Evolutionary conservation across 2,888 invertebrate genomes (phyloP).

Genomic region (Ochlodes sylvanus): DNA sequence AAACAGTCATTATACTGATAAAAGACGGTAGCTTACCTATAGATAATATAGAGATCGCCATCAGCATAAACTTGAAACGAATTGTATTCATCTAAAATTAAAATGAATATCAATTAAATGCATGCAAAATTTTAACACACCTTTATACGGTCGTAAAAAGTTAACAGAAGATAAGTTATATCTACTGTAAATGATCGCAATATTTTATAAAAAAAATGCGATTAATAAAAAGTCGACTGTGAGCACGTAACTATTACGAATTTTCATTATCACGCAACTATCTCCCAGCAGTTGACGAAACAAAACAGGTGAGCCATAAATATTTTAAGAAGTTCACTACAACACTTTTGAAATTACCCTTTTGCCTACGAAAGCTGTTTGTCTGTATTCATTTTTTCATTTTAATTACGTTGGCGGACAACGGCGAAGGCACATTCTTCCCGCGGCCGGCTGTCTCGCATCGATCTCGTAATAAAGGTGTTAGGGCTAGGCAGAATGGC

Average conservation of each 20-base stretch:
- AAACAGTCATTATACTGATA: too few relatives aligned
- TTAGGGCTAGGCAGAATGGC: slow-evolving; percentile 63
- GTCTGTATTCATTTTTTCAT: slow-evolving; percentile 49
- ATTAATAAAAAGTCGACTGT: slow-evolving; percentile 21
- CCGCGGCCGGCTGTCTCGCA: slow-evolving; percentile 59
- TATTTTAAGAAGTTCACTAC: slow-evolving; percentile 47
- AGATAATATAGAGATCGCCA: too few relatives aligned
- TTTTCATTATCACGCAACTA: slow-evolving; percentile 35
- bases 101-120: background rate
- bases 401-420: slow-evolving; percentile 57
- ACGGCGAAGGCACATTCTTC: slow-evolving; percentile 50
- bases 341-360: slow-evolving; percentile 53
- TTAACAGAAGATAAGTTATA: slow-evolving; percentile 5
- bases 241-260: slow-evolving; percentile 19
- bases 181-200: slow-evolving; percentile 15
- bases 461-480: slow-evolving; percentile 57
- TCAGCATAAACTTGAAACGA: too few relatives aligned
- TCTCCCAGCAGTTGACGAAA: slow-evolving; percentile 35
- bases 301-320: slow-evolving; percentile 46
- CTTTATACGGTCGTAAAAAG: slow-evolving; percentile 7
- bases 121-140: background rate
- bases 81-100: background rate
- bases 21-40: too few relatives aligned
- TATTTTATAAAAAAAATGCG: slow-evolving; percentile 18
- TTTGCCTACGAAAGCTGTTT: slow-evolving; percentile 56